Evolutionary conservation across 2,113 vertebrate genomes (phyloP).

Genomic region (Microcebus griseorufus): DNA sequence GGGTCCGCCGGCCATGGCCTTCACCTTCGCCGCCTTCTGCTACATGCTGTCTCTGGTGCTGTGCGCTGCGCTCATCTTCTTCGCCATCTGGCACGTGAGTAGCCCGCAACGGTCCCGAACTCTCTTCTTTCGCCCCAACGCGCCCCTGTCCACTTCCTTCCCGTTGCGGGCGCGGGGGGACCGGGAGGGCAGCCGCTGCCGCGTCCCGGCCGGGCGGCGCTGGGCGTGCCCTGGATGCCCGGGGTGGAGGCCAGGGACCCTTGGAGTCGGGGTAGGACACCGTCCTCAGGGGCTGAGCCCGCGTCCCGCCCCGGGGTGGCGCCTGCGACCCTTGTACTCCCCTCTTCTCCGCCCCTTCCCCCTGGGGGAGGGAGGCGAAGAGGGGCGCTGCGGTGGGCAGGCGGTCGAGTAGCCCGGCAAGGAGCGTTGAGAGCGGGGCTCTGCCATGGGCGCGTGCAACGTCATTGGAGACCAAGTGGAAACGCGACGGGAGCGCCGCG

Average conservation of each 20-base stretch:
- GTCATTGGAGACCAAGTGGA: constrained; percentile 48
- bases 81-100: constrained; percentile 99
- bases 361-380: background rate
- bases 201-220: background rate
- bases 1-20: constrained; percentile 88
- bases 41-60: constrained; percentile 98
- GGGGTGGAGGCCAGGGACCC: background rate
- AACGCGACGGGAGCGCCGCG: background rate
- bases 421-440: constrained; percentile 72
- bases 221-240: background rate
- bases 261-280: background rate
- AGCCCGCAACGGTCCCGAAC: background rate
- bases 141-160: background rate
- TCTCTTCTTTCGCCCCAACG: background rate
- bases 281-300: background rate
- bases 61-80: constrained; percentile 97
- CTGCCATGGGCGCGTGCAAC: constrained; percentile 56
- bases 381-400: background rate
- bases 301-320: background rate
- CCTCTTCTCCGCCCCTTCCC: background rate
- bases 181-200: background rate
- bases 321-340: background rate
- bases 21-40: constrained; percentile 98
- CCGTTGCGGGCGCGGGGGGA: background rate
- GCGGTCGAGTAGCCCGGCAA: constrained; percentile 78